Conservation (phyloP, 1,140 invertebrate genomes). For the Mylabris phalerata region DNA sequence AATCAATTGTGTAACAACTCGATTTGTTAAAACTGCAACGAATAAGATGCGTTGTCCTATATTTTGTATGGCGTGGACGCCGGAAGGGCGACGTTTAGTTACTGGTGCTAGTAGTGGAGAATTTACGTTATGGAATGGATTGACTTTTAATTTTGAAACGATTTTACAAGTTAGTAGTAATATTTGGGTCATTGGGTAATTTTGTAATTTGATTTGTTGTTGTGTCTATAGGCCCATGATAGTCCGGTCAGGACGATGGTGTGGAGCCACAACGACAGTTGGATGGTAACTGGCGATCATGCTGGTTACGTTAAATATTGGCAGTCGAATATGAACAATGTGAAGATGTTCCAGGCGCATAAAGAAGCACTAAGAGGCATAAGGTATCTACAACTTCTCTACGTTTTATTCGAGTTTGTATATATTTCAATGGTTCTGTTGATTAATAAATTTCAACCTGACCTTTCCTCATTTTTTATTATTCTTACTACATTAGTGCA, state of each 20-base stretch:
- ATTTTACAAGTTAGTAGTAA: slow-evolving; percentile 80
- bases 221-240: slow-evolving; percentile 81
- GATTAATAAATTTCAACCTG: slow-evolving; percentile 24
- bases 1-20: slow-evolving; percentile 93
- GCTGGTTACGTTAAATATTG: slow-evolving; percentile 99
- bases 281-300: slow-evolving; percentile 99
- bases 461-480: slow-evolving; percentile 20
- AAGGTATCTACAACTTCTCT: slow-evolving; percentile 64
- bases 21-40: slow-evolving; percentile 96
- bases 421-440: slow-evolving; percentile 22
- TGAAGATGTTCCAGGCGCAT: slow-evolving; percentile 99
- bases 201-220: slow-evolving; percentile 9
- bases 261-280: slow-evolving; percentile 98
- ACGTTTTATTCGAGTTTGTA: slow-evolving; percentile 29
- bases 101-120: slow-evolving; percentile 98
- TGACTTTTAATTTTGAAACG: slow-evolving; percentile 99
- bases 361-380: slow-evolving; percentile 98
- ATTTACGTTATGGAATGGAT: slow-evolving; percentile 99
- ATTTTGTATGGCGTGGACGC: slow-evolving; percentile 98
- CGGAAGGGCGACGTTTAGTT: slow-evolving; percentile 93
- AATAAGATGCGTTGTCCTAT: slow-evolving; percentile 99
- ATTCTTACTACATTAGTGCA: slow-evolving; percentile 26
- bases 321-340: slow-evolving; percentile 99
- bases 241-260: slow-evolving; percentile 96
- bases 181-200: not conserved